Evolutionary conservation across 2,888 invertebrate genomes (phyloP).

Genomic region (Amphipyra tragopoginis): DNA sequence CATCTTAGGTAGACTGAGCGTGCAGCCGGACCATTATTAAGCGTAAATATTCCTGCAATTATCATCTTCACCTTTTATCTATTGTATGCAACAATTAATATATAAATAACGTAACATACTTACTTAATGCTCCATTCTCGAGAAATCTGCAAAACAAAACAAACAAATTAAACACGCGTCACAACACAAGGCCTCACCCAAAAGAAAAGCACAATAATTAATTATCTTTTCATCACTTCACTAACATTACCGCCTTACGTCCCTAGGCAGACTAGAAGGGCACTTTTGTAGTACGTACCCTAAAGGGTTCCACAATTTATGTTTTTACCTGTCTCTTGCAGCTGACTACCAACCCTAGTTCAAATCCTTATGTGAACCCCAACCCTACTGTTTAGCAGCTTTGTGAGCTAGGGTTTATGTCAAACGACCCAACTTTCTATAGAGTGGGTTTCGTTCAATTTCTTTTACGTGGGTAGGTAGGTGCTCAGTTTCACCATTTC

Average conservation of each 20-base stretch:
- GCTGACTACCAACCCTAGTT: constrained; percentile 77
- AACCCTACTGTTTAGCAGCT: constrained; percentile 78
- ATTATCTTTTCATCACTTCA: constrained; percentile 65
- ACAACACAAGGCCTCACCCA: constrained; percentile 6
- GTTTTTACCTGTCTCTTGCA: constrained; percentile 80
- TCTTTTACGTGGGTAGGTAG: constrained; percentile 23
- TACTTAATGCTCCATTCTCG: background rate
- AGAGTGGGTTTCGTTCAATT: constrained; percentile 24
- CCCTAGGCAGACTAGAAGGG: constrained; percentile 67
- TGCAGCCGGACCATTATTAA: too few relatives aligned
- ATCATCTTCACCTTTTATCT: too few relatives aligned
- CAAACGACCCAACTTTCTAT: constrained; percentile 52
- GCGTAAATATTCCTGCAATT: too few relatives aligned
- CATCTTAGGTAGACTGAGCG: too few relatives aligned
- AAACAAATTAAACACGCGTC: background rate
- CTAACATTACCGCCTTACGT: constrained; percentile 59
- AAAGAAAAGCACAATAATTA: constrained; percentile 55
- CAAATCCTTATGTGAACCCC: constrained; percentile 70
- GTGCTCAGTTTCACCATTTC: background rate
- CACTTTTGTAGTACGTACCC: constrained; percentile 79
- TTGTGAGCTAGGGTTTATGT: constrained; percentile 70
- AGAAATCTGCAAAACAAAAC: constrained; percentile 8
- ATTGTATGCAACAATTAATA: too few relatives aligned
- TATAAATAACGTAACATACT: background rate
- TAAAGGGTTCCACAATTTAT: constrained; percentile 82